Evolutionary conservation across 2,888 invertebrate species (phyloP).

Genomic region (Cerastis leucographa): DNA sequence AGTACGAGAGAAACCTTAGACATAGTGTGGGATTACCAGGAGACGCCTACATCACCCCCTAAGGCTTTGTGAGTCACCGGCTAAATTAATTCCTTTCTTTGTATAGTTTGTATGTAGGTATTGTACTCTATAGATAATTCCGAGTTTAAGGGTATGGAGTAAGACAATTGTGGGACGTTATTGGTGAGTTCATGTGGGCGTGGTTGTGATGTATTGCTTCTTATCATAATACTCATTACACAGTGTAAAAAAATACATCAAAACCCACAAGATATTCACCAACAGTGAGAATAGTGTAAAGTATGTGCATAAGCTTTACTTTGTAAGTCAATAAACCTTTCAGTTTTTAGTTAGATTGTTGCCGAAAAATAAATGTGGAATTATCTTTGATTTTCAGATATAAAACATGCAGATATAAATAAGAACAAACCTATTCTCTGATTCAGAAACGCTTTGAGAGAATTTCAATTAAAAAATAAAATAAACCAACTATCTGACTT

Average conservation of each 20-base stretch:
- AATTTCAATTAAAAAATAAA: neutral
- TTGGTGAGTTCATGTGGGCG: constrained; percentile 1
- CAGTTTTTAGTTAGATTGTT: too few species aligned
- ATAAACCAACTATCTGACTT: neutral
- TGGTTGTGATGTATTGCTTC: neutral
- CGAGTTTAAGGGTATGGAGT: neutral
- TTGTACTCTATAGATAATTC: constrained; percentile 44
- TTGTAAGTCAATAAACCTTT: neutral
- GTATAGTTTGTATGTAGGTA: constrained; percentile 15
- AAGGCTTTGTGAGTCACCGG: constrained; percentile 69
- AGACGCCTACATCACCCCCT: constrained; percentile 60
- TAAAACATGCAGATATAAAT: too few species aligned
- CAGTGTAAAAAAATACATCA: neutral
- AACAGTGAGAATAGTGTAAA: too few species aligned
- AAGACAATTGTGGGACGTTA: neutral
- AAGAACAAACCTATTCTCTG: too few species aligned
- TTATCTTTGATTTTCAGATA: too few species aligned
- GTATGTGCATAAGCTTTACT: neutral
- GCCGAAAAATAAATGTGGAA: too few species aligned
- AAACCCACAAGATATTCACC: too few species aligned
- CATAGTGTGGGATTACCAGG: constrained; percentile 64
- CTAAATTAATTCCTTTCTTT: constrained; percentile 57
- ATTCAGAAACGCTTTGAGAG: too few species aligned
- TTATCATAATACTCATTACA: neutral
- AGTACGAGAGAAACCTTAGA: constrained; percentile 53